Base-by-base conservation (phyloP, 2,888 invertebrate species). In the Acleris literana region DNA sequence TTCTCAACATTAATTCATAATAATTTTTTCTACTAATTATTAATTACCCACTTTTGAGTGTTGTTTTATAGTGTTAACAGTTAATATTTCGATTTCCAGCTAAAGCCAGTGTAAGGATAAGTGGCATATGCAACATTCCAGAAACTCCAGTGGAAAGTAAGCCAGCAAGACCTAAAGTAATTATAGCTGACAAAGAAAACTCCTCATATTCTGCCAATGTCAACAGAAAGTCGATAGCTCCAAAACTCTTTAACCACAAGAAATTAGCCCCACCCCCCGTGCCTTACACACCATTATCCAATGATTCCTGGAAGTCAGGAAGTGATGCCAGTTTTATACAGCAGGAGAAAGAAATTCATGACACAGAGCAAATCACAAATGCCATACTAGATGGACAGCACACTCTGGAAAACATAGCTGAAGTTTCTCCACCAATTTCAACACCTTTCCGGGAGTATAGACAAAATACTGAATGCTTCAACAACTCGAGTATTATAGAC, bases 361-460 rank as follows among this genome's bases (percentile, higher is more conserved):
- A 85, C 33, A 69, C 77, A 57, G 86, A 87, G 62, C 80, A 79
- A 52, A 85, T 83, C 70, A 71, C 70, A 3, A 76, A 80, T 66
- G 77, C 72, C 11, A 64, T 49, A 43, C 25, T 83, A 57, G 51
- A 70, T 39, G 76, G 85, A 51, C 80, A 84, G 66, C 72, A 70
- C 16, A 81, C 80, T 18, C 71, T 86, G 56, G 85, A 87, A 70
- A 84, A 85, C 22, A 83, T 86, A 33, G 80, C 79, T 39, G 84
- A 87, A 69, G 77, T 84, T 0, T 82, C 87, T 7, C 88, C 86
- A 33, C 86, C 86, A 0, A 79, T 79, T 6, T 90, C 91, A 0
- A 91, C 90, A 49, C 90, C 91, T 13, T 90, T 90, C 70, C 84
- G 81, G 74, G 82, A 88, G 48, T 88, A 88, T 70, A 82, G 88